Conservation (phyloP, 2,888 invertebrate species). For the Amblyteles armatorius region DNA sequence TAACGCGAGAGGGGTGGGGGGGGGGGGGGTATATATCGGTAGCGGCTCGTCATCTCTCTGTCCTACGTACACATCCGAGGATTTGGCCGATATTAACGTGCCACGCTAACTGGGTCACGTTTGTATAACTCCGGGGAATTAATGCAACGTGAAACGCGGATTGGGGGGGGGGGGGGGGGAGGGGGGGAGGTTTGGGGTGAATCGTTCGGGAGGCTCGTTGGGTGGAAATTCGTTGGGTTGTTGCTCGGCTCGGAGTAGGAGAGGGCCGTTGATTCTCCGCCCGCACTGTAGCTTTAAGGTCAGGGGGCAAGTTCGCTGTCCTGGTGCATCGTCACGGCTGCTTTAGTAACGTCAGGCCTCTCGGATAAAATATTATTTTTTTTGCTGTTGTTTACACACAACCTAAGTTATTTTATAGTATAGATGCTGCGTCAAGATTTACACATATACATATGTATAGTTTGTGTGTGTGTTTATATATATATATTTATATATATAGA, state of each 20-base stretch:
- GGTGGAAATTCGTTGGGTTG: conserved; percentile 24
- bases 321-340: conserved; percentile 1
- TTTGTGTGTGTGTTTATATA: too few relatives aligned
- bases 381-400: background rate
- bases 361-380: background rate
- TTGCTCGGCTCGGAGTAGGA: background rate
- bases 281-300: conserved; percentile 35
- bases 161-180: background rate
- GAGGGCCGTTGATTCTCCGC: conserved; percentile 12
- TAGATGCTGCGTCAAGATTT: background rate
- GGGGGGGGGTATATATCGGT: background rate
- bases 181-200: background rate
- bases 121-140: conserved; percentile 50
- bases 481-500: conserved; percentile 5
- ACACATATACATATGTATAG: background rate
- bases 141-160: conserved; percentile 39
- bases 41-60: background rate
- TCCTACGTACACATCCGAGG: conserved; percentile 8
- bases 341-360: conserved; percentile 21
- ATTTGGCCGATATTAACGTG: conserved; percentile 37
- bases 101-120: conserved; percentile 50
- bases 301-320: conserved; percentile 45
- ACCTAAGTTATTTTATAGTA: conserved; percentile 13
- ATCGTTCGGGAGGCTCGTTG: conserved; percentile 18
- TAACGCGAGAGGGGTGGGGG: background rate